Base-by-base conservation (phyloP, 1,140 invertebrate genomes). In the Acromyrmex heyeri region DNA sequence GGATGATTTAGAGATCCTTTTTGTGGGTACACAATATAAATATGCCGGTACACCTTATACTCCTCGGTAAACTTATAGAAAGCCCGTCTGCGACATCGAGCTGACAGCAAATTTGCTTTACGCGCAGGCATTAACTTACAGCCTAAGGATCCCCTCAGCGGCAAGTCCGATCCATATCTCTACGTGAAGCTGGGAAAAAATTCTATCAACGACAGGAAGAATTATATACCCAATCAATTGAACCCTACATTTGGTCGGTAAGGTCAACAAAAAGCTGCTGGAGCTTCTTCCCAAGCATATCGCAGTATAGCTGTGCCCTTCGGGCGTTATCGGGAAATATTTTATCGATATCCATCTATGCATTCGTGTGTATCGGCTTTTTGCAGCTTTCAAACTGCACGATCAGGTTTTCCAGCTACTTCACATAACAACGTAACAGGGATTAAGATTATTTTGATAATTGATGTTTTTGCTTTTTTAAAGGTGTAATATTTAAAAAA, bases 171-270 rank as follows among this genome's bases (percentile, higher is more conserved):
- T 95, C 97, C 98, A 1, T 99, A 98, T 93, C 94, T 98, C 0
- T 95, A 96, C 12, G 93, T 99, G 4, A 95, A 95, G 64, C 95
- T 98, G 57, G 97, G 97, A 5, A 96, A 96, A 55, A 97, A 96
- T 86, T 94, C 95, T 0, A 94, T 97, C 10, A 97, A 96, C 64
- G 97, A 98, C 95, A 96, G 96, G 85, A 97, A 97, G 64, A 97
- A 97, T 91, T 97, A 97, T 91, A 96, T 98, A 44, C 96, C 97
- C 14, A 97, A 98, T 93, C 96, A 98, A 86, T 94, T 97, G n/a
- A 98, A 98, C 96, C 98, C 98, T 0, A 95, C 98, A 14, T 99
- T 99, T 95, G 98, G 98, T 85, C 97, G 96, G 97, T 97, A 95
- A 70, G 48, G 38, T 61, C n/a, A 59, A 38, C 44, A 62, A 85